Conservation (phyloP, 1,140 invertebrate species). For the Lethocerus indicus region DNA sequence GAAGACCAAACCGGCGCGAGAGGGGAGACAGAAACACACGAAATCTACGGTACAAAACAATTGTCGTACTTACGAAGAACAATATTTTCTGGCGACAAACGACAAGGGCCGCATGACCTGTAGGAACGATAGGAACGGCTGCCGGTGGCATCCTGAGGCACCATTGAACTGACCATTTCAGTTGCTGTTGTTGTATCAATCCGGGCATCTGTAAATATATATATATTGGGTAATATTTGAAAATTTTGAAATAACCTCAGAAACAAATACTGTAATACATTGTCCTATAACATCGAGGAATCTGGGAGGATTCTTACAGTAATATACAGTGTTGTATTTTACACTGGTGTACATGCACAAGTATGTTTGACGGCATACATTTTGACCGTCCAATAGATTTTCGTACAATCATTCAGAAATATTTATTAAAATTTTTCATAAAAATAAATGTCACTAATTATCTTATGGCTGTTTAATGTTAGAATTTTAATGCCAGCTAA, state of each 20-base stretch:
- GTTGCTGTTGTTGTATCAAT: constrained; percentile 40
- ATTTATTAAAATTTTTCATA: too few relatives aligned
- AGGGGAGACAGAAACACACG: too few relatives aligned
- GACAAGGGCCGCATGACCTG: constrained; percentile 66
- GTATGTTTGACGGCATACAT: too few relatives aligned
- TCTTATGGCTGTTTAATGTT: too few relatives aligned
- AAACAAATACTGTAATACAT: background rate
- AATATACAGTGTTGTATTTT: background rate
- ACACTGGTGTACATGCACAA: too few relatives aligned
- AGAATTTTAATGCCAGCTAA: too few relatives aligned
- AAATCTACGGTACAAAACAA: too few relatives aligned
- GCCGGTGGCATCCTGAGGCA: constrained; percentile 80
- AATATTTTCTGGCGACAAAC: constrained; percentile 71
- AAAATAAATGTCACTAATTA: too few relatives aligned
- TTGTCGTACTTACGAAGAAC: constrained; percentile 71
- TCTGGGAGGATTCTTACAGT: background rate
- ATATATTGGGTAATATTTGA: background rate
- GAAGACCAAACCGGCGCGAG: too few relatives aligned
- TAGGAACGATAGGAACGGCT: constrained; percentile 63
- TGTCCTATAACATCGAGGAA: background rate
- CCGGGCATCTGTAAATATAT: constrained; percentile 32
- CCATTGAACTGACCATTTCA: constrained; percentile 77
- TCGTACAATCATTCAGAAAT: too few relatives aligned
- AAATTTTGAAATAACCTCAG: too few relatives aligned
- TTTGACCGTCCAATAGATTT: too few relatives aligned